phyloP scores from a whole-genome alignment of 1,140 invertebrate genomes.

The Zaprionus lachaisei region DNA sequence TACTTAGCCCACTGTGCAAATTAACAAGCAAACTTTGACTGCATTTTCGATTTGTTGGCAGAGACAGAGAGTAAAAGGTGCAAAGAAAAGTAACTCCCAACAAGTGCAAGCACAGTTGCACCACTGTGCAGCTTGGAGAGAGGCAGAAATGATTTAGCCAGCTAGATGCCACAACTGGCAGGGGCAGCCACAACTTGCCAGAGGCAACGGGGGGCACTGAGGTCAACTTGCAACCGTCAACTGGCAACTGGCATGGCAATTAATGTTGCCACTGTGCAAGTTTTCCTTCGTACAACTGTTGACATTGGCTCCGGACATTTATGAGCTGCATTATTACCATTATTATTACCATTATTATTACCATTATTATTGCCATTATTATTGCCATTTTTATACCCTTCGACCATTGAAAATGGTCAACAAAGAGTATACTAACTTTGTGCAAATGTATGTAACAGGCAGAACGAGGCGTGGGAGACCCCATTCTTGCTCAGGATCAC shows the following conservation, averaged over 20 bases:
- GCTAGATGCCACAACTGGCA: background rate
- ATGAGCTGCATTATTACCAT: slow-evolving; percentile 4
- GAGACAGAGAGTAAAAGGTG: background rate
- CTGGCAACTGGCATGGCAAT: slow-evolving; percentile 14
- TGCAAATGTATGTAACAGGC: no score
- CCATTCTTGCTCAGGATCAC: no score
- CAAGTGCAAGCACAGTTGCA: background rate
- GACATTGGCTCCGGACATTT: slow-evolving; percentile 28
- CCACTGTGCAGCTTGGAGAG: background rate
- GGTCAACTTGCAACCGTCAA: slow-evolving; percentile 6
- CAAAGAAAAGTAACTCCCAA: background rate
- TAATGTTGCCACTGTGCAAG: slow-evolving; percentile 27
- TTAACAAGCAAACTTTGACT: slow-evolving; percentile 1
- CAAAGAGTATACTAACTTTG: no score
- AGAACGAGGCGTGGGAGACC: no score
- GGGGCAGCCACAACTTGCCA: background rate
- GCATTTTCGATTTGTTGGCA: background rate
- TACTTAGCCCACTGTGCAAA: background rate
- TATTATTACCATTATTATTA: background rate
- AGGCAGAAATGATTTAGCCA: background rate
- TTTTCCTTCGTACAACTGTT: slow-evolving; percentile 1
- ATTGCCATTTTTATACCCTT: background rate
- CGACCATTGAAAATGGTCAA: no score
- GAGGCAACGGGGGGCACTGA: background rate
- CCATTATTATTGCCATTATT: background rate